phyloP scores from a whole-genome alignment of 2,113 vertebrate genomes.

The Carassius gibelio region DNA sequence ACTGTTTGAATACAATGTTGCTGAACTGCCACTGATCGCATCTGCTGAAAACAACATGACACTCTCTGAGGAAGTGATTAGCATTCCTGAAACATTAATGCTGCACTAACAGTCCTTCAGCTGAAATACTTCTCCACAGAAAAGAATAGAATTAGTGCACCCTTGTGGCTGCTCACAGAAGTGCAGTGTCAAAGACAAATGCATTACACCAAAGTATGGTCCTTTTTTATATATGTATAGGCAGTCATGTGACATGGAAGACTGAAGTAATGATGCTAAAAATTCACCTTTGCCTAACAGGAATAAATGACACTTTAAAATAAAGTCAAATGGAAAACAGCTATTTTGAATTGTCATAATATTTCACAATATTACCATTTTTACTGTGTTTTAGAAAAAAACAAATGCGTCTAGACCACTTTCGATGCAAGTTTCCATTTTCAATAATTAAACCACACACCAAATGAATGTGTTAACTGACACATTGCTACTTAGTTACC shows the following conservation, averaged over 20 bases:
- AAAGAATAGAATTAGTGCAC: conserved; percentile 10
- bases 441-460: not conserved
- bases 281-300: too few relatives aligned
- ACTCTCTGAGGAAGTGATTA: not conserved
- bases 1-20: not conserved
- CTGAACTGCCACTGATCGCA: not conserved
- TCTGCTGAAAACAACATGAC: not conserved
- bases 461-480: not conserved
- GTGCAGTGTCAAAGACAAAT: not conserved
- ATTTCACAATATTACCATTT: too few relatives aligned
- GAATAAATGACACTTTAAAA: too few relatives aligned
- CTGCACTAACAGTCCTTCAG: not conserved
- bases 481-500: not conserved
- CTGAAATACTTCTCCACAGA: not conserved
- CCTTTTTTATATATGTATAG: too few relatives aligned
- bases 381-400: too few relatives aligned
- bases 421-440: not conserved
- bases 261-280: too few relatives aligned
- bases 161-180: conserved; percentile 45
- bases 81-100: conserved; percentile 30
- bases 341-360: too few relatives aligned
- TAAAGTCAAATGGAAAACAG: too few relatives aligned
- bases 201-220: too few relatives aligned
- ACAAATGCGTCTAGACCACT: not conserved
- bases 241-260: too few relatives aligned